These are phyloP conservation scores for Gadopsis marmoratus DNA, from an alignment of 2,797 vertebrate genomes.

Conservation along the genomic window DNA sequence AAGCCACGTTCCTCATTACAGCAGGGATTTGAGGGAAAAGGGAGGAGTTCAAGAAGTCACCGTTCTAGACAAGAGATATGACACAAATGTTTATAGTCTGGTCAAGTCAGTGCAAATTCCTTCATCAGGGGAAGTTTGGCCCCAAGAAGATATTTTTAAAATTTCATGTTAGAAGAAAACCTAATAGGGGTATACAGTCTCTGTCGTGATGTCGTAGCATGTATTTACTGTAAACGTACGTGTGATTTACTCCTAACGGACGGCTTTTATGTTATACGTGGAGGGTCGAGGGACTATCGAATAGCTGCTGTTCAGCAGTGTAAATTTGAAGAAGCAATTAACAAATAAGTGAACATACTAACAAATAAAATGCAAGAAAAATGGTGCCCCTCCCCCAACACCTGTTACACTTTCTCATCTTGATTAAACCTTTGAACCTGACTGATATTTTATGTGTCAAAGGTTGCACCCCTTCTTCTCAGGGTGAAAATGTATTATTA, in stretches of 20 bases:
- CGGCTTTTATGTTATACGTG: not conserved
- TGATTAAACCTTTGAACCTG: not conserved
- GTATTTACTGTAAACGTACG: not conserved
- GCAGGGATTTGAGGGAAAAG: slow-evolving; percentile 82
- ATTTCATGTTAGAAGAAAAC: slow-evolving; percentile 40
- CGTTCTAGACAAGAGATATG: slow-evolving; percentile 80
- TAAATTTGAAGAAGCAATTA: not conserved
- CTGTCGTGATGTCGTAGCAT: not conserved
- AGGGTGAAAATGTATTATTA: not conserved
- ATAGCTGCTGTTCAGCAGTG: not conserved
- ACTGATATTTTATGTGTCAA: not conserved
- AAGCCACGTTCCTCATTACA: slow-evolving; percentile 87
- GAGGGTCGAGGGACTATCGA: not conserved
- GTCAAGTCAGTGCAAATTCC: slow-evolving; percentile 82
- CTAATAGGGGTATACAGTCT: not conserved
- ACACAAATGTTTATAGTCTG: slow-evolving; percentile 79
- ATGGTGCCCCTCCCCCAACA: not conserved
- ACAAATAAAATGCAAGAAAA: not conserved
- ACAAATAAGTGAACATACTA: not conserved
- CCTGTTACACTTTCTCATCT: not conserved
- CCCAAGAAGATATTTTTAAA: slow-evolving; percentile 44
- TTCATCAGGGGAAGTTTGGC: slow-evolving; percentile 70
- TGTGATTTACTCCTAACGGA: not conserved
- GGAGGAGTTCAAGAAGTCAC: slow-evolving; percentile 83
- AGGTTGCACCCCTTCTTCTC: not conserved